Evolutionary conservation across 2,888 invertebrate genomes (phyloP).

Genomic region (Amiota communis): DNA sequence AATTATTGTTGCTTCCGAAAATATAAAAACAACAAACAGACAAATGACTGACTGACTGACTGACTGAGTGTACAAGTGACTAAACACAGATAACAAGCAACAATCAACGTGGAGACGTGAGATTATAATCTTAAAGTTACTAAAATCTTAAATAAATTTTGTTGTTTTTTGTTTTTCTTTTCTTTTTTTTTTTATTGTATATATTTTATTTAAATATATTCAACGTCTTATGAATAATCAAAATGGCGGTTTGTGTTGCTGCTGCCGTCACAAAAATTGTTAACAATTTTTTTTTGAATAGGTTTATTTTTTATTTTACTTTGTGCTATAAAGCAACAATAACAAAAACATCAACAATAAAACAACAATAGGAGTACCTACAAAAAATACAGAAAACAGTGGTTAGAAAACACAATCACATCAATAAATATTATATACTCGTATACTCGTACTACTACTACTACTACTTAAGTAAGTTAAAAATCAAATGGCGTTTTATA

Average conservation of each 20-base stretch:
- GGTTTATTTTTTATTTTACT: too few relatives aligned
- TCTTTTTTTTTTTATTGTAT: not conserved
- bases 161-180: constrained; percentile 2
- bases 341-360: not conserved
- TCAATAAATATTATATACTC: too few relatives aligned
- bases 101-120: not conserved
- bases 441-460: too few relatives aligned
- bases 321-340: not conserved
- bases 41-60: too few relatives aligned
- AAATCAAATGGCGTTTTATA: too few relatives aligned
- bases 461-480: too few relatives aligned
- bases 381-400: too few relatives aligned
- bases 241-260: constrained; percentile 3
- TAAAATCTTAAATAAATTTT: constrained; percentile 21
- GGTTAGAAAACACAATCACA: not conserved
- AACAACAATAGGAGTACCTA: too few relatives aligned
- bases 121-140: not conserved
- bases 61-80: too few relatives aligned
- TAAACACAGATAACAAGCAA: too few relatives aligned
- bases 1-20: constrained; percentile 23
- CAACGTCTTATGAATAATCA: constrained; percentile 21
- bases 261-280: too few relatives aligned
- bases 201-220: constrained; percentile 8
- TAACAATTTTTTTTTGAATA: too few relatives aligned
- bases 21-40: not conserved